Evolutionary conservation across 2,113 vertebrate species (phyloP), one percentile per base, ranked within the genome.

Genomic region (Mirounga angustirostris): DNA sequence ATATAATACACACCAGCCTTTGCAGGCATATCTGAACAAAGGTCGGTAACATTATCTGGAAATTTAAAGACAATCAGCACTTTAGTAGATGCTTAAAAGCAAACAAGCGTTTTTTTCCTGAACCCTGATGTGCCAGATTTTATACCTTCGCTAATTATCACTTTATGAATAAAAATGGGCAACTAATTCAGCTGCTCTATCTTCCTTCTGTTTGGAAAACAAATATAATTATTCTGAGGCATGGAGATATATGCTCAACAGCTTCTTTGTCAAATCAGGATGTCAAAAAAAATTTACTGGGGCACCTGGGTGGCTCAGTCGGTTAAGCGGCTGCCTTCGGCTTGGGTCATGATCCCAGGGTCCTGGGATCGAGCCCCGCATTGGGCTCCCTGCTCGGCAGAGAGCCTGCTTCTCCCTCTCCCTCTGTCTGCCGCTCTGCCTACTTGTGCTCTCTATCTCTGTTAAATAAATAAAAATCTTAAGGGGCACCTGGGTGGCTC

Each of bases 121-220:
- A 97, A 6, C 43, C 59, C 24, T 89, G 24, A 81, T 2, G 40
- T 82, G 18, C 33, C 80, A 65, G 65, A 96, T 84, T 88, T 93
- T 91, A 89, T 69, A 56, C 54, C 82, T 65, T 58, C 61, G 94
- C 16, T 81, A 87, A 91, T 91, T 33, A 26, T 76, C 13, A 84
- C 95, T 98, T 97, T 97, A 97, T 93, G 83, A 78, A 76, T 94
- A 98, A 91, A 74, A 92, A 91, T 84, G 46, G 88, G 54, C 6
- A 67, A 56, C 85, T 96, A 96, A 87, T 97, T 92, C 88, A 94
- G 69, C 26, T 83, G 28, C 43, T 79, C 33, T 28, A 80, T 91
- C 79, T 96, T 85, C 54, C 40, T 96, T 94, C 56, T 63, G 1
- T 96, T 96, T 97, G 79, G 74, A 97, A 98, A 98, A 97, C 76